These are phyloP conservation scores for Austrolebias charrua DNA, from an alignment of 2,797 vertebrate genomes.

Conservation along the genomic window DNA sequence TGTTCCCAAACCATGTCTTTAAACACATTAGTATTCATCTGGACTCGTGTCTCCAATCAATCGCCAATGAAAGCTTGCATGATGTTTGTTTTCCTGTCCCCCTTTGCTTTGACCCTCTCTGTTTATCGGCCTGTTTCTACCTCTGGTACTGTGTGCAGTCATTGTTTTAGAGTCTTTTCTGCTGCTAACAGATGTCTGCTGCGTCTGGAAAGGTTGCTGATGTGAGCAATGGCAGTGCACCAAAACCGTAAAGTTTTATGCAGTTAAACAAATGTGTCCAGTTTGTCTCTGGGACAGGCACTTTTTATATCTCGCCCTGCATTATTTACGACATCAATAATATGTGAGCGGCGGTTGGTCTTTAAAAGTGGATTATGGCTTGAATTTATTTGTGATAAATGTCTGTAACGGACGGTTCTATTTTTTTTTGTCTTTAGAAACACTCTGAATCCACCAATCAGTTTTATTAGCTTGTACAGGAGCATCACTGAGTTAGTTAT, in stretches of 20 bases:
- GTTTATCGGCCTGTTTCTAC: background rate
- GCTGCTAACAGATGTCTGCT: slow-evolving; percentile 10
- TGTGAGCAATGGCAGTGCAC: slow-evolving; percentile 1
- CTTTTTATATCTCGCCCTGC: slow-evolving; percentile 6
- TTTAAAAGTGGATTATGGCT: slow-evolving; percentile 1
- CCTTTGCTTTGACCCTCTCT: background rate
- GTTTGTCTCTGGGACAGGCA: background rate
- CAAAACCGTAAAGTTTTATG: slow-evolving; percentile 10
- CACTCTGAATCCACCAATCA: background rate
- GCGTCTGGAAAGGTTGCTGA: background rate
- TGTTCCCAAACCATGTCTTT: slow-evolving; percentile 8
- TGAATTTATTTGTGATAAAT: background rate
- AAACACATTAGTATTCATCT: slow-evolving; percentile 3
- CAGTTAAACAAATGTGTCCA: slow-evolving; percentile 6
- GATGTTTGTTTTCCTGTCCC: background rate
- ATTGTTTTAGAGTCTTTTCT: background rate
- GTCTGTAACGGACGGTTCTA: background rate
- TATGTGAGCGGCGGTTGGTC: background rate
- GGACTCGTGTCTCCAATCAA: background rate
- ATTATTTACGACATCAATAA: slow-evolving; percentile 1
- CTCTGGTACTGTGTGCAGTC: background rate
- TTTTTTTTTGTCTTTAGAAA: background rate
- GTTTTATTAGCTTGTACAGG: background rate
- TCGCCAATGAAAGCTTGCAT: background rate
- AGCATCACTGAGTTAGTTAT: background rate